phyloP scores from a whole-genome alignment of 1,140 invertebrate genomes.

The Scaptomyza graminum region DNA sequence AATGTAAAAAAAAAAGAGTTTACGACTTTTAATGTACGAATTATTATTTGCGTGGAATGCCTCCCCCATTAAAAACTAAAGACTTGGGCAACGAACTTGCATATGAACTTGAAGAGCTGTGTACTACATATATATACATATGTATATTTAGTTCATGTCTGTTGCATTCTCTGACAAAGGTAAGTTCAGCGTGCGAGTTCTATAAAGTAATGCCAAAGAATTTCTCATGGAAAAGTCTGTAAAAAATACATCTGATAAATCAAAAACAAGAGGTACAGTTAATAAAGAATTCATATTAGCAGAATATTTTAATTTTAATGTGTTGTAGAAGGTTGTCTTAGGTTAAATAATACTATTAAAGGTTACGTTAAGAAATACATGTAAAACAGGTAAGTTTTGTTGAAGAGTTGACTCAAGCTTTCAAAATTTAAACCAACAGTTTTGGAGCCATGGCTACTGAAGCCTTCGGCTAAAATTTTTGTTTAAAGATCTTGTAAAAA shows the following conservation, averaged over 20 bases:
- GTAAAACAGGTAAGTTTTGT: too few relatives aligned
- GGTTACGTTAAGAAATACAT: too few relatives aligned
- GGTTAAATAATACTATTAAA: too few relatives aligned
- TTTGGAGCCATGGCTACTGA: too few relatives aligned
- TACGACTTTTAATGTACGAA: neutral
- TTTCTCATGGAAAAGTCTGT: neutral
- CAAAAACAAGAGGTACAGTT: neutral
- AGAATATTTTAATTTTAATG: too few relatives aligned
- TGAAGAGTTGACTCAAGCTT: too few relatives aligned
- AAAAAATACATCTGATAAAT: too few relatives aligned
- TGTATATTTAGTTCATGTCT: neutral
- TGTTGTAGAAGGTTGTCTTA: too few relatives aligned
- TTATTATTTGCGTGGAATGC: neutral
- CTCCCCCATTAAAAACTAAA: constrained; percentile 42
- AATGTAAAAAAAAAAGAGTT: constrained; percentile 53
- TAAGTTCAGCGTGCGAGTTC: neutral
- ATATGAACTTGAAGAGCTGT: constrained; percentile 24
- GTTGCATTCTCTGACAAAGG: neutral
- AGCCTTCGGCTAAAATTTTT: too few relatives aligned
- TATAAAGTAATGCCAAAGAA: neutral
- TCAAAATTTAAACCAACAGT: too few relatives aligned
- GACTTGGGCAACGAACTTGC: constrained; percentile 62
- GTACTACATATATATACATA: neutral
- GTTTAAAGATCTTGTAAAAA: too few relatives aligned
- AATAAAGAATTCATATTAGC: neutral